phyloP scores from a whole-genome alignment of 2,888 invertebrate genomes.

The Ophion slaviceki region DNA sequence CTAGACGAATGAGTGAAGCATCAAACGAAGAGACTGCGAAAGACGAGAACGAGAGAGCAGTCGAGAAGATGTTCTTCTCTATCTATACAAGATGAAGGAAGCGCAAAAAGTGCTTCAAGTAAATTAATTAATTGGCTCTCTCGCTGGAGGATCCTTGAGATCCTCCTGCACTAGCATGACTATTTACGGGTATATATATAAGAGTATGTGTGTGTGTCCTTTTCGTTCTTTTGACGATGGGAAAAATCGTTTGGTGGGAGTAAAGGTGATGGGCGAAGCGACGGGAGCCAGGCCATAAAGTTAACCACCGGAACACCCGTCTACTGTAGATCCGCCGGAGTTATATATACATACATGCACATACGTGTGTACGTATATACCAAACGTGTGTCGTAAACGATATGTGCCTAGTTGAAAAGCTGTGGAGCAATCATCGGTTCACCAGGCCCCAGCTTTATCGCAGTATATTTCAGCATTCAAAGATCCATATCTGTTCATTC shows the following conservation, averaged over 20 bases:
- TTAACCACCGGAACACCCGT: slow-evolving; percentile 55
- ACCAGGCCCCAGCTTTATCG: not conserved
- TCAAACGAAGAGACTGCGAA: not conserved
- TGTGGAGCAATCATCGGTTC: slow-evolving; percentile 18
- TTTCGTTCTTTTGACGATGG: slow-evolving; percentile 28
- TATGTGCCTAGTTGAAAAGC: slow-evolving; percentile 22
- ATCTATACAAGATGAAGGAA: slow-evolving; percentile 6
- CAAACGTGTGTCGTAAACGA: slow-evolving; percentile 16
- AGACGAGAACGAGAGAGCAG: slow-evolving; percentile 15
- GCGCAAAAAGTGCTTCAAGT: slow-evolving; percentile 50
- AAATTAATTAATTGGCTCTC: slow-evolving; percentile 65
- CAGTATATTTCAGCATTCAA: slow-evolving; percentile 14
- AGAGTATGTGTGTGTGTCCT: not conserved
- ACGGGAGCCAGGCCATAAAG: slow-evolving; percentile 52
- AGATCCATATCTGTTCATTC: not conserved
- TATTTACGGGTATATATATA: not conserved
- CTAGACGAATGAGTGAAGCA: not conserved
- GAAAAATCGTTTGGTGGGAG: slow-evolving; percentile 36
- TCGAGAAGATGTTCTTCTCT: slow-evolving; percentile 39
- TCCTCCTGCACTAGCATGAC: not conserved
- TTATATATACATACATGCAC: not conserved
- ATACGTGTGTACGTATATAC: not conserved
- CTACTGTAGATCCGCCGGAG: slow-evolving; percentile 2
- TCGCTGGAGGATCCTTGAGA: slow-evolving; percentile 35
- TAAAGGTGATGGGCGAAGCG: slow-evolving; percentile 49